phyloP scores from a whole-genome alignment of 2,113 vertebrate species.

The Falco punctatus region DNA sequence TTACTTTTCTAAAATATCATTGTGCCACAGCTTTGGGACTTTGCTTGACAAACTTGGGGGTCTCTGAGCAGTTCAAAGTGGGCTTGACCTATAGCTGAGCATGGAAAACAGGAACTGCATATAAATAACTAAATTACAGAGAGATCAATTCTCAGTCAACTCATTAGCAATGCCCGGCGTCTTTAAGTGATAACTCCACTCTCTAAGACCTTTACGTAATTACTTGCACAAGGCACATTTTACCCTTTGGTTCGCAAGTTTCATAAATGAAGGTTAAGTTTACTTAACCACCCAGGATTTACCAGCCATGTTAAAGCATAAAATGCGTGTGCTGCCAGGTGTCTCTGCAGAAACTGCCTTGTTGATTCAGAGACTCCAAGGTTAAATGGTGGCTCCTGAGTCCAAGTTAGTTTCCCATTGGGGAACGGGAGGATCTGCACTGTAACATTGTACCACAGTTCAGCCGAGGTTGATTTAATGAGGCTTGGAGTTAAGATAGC shows the following conservation, averaged over 20 bases:
- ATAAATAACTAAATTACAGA: constrained; percentile 97
- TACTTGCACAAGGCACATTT: constrained; percentile 88
- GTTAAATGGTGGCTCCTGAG: constrained; percentile 85
- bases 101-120: constrained; percentile 83
- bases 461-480: constrained; percentile 48
- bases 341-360: constrained; percentile 66
- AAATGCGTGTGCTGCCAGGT: constrained; percentile 86
- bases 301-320: constrained; percentile 97
- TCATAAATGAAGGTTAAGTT: constrained; percentile 99
- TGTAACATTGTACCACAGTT: constrained; percentile 60
- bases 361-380: constrained; percentile 82
- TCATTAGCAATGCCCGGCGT: constrained; percentile 90
- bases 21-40: constrained; percentile 90
- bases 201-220: constrained; percentile 87
- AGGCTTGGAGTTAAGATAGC: constrained; percentile 71
- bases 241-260: constrained; percentile 89
- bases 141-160: constrained; percentile 96
- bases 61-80: constrained; percentile 85
- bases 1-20: constrained; percentile 97
- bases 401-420: constrained; percentile 71
- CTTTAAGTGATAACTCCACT: constrained; percentile 89
- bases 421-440: constrained; percentile 21
- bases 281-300: constrained; percentile 96
- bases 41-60: constrained; percentile 87
- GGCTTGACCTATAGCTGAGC: constrained; percentile 86